Evolutionary conservation across 2,113 vertebrate species (phyloP).

Genomic region (Platysternon megacephalum): DNA sequence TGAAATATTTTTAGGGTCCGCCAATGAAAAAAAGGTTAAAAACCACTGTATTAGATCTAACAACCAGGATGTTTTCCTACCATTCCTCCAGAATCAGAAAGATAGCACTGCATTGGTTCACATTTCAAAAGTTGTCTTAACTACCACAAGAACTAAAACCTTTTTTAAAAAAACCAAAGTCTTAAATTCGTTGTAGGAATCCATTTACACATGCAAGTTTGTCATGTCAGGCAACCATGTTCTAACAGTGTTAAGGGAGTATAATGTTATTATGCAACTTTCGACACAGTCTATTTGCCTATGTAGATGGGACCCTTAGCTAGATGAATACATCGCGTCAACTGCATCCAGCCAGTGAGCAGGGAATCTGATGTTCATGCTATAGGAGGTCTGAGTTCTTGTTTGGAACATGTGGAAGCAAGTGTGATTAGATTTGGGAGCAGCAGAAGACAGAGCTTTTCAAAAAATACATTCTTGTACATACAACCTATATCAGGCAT

Average conservation of each 20-base stretch:
- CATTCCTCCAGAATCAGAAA: conserved; percentile 34
- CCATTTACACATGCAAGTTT: conserved; percentile 68
- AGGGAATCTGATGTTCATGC: conserved; percentile 36
- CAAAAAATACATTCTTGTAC: not conserved
- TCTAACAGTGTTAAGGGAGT: conserved; percentile 57
- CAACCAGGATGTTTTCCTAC: not conserved
- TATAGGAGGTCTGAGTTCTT: conserved; percentile 33
- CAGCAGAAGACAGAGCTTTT: not conserved
- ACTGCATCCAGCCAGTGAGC: conserved; percentile 57
- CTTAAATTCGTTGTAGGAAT: conserved; percentile 62
- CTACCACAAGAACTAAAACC: conserved; percentile 55
- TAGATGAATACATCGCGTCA: conserved; percentile 28
- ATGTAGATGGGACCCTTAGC: conserved; percentile 47
- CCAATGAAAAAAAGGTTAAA: not conserved
- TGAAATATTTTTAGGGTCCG: not conserved
- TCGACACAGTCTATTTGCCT: conserved; percentile 59
- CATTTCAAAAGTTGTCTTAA: conserved; percentile 48
- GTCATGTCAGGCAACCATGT: conserved; percentile 47
- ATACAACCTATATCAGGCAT: not conserved
- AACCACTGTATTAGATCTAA: not conserved
- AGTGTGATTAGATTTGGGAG: not conserved
- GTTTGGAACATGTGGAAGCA: conserved; percentile 42
- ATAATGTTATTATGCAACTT: conserved; percentile 59
- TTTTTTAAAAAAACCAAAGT: not conserved
- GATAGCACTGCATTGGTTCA: not conserved